These are phyloP conservation scores for Amphiprion clarkii DNA, from an alignment of 2,797 vertebrate species.

Conservation along the genomic window DNA sequence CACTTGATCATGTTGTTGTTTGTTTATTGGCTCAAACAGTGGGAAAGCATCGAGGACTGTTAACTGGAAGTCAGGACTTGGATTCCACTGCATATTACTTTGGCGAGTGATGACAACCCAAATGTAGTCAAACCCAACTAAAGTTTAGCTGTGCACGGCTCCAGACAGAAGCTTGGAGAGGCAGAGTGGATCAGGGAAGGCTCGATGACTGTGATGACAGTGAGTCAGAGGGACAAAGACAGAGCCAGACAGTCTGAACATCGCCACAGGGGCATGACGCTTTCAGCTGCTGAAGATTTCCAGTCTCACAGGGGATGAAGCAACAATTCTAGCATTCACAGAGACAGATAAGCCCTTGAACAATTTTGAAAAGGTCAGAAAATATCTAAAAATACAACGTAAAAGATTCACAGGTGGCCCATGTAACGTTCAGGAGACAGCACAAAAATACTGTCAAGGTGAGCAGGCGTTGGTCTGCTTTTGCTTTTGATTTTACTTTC, in stretches of 20 bases:
- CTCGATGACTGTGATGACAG: slow-evolving; percentile 72
- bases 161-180: slow-evolving; percentile 70
- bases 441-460: not conserved
- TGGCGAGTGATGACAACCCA: slow-evolving; percentile 45
- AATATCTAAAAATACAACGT: not conserved
- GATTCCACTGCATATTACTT: slow-evolving; percentile 39
- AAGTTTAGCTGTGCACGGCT: slow-evolving; percentile 41
- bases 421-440: not conserved
- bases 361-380: slow-evolving; percentile 7
- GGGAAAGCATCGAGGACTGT: slow-evolving; percentile 43
- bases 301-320: slow-evolving; percentile 46
- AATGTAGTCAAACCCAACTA: slow-evolving; percentile 45
- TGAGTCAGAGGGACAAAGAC: slow-evolving; percentile 76
- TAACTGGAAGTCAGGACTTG: slow-evolving; percentile 35
- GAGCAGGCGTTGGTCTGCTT: slow-evolving; percentile 38
- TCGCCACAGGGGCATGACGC: slow-evolving; percentile 37
- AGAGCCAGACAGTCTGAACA: slow-evolving; percentile 78
- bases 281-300: slow-evolving; percentile 59
- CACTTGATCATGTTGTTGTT: slow-evolving; percentile 43
- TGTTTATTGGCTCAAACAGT: slow-evolving; percentile 59
- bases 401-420: slow-evolving; percentile 9
- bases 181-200: slow-evolving; percentile 43
- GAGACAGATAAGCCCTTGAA: slow-evolving; percentile 18
- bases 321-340: slow-evolving; percentile 45
- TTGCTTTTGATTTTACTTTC: slow-evolving; percentile 1